Conservation (phyloP, 2,888 invertebrate genomes). For the Andrena dorsata region DNA sequence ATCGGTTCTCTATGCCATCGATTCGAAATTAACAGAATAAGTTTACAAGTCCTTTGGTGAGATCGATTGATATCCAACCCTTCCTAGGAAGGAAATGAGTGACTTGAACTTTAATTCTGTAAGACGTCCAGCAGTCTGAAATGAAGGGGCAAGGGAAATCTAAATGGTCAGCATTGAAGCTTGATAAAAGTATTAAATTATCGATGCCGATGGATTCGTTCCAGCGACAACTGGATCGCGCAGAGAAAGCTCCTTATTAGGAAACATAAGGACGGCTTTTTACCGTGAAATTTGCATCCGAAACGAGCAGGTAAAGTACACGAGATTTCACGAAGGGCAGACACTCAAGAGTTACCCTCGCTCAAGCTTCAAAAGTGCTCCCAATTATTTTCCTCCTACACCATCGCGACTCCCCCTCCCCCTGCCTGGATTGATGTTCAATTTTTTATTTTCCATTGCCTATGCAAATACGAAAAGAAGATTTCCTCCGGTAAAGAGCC, state of each 20-base stretch:
- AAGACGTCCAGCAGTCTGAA: not conserved
- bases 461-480: conserved; percentile 67
- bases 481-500: conserved; percentile 36
- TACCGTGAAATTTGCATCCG: conserved; percentile 51
- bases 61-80: no score
- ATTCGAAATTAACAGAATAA: conserved; percentile 1
- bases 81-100: not conserved
- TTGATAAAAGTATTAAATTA: not conserved
- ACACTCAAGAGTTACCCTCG: conserved; percentile 43
- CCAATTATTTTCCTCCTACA: conserved; percentile 61
- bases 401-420: conserved; percentile 47
- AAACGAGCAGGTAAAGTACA: conserved; percentile 56
- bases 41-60: no score
- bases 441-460: conserved; percentile 73
- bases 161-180: not conserved
- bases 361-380: conserved; percentile 60
- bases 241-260: conserved; percentile 8
- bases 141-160: not conserved
- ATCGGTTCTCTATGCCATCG: not conserved
- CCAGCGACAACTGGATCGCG: no score
- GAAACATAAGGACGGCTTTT: conserved; percentile 28
- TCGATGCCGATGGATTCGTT: not conserved
- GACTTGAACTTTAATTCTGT: no score
- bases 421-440: conserved; percentile 54
- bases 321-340: conserved; percentile 47